phyloP scores from a whole-genome alignment of 2,113 vertebrate genomes.

The Elaphurus davidianus region DNA sequence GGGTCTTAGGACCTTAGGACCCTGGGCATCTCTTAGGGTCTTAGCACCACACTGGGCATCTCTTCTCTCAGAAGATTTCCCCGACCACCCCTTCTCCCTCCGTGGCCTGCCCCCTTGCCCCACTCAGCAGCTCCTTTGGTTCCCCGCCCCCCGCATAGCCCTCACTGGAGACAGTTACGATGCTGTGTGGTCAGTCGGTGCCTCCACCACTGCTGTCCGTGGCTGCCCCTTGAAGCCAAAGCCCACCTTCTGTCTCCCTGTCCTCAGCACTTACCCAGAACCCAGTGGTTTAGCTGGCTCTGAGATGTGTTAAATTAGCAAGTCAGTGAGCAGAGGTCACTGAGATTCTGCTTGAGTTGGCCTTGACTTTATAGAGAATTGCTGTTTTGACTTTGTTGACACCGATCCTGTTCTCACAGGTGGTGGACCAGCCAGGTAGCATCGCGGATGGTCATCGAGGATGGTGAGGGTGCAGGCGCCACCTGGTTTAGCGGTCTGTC shows the following conservation, averaged over 20 bases:
- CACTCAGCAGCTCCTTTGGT: accelerated
- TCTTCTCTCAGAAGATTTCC: not conserved
- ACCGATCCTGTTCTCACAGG: not conserved
- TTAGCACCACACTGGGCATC: not conserved
- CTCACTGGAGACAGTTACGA: not conserved
- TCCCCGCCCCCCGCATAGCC: accelerated
- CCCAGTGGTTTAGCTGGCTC: not conserved
- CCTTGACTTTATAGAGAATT: not conserved
- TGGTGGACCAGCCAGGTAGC: not conserved
- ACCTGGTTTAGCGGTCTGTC: not conserved
- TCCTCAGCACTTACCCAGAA: not conserved
- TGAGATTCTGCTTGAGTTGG: not conserved
- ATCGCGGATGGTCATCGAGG: not conserved
- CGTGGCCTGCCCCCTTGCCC: accelerated
- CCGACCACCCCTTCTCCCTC: accelerated
- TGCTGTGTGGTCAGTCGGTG: accelerated
- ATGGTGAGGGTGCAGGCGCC: too few species aligned
- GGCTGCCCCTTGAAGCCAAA: accelerated
- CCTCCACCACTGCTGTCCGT: accelerated
- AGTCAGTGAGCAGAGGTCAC: not conserved
- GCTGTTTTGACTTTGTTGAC: not conserved
- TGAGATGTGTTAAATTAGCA: not conserved
- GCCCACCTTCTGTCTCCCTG: too few species aligned
- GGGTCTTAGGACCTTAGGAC: too few species aligned
- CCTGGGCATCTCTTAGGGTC: not conserved